Base-by-base conservation (phyloP, 2,888 invertebrate species). In the Hedychridium roseum region DNA sequence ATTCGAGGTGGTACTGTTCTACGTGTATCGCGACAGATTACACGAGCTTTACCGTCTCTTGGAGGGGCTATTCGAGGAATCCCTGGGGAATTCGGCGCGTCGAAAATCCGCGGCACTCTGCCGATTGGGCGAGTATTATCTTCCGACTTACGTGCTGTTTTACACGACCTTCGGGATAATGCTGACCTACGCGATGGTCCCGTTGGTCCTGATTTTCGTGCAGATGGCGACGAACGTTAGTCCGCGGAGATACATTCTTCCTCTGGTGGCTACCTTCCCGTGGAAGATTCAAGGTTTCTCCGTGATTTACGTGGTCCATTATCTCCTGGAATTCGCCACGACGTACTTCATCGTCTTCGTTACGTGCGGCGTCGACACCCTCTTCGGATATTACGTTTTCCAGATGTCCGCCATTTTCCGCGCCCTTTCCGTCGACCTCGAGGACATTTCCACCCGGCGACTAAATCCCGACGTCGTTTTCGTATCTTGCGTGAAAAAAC, bases 401-500 rank as follows among this genome's bases (percentile, higher is more conserved):
- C n/a, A n/a, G n/a, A n/a, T n/a, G n/a, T n/a, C n/a, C n/a, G n/a
- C n/a, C n/a, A n/a, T n/a, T n/a, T n/a, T n/a, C n/a, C n/a, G n/a
- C n/a, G n/a, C n/a, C n/a, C n/a, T n/a, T n/a, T n/a, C n/a, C n/a
- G n/a, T n/a, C n/a, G n/a, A n/a, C n/a, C n/a, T n/a, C n/a, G n/a
- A n/a, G n/a, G n/a, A n/a, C n/a, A n/a, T n/a, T n/a, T n/a, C n/a
- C n/a, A n/a, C n/a, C n/a, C n/a, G n/a, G n/a, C n/a, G n/a, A n/a
- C n/a, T n/a, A n/a, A n/a, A n/a, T n/a, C n/a, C n/a, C n/a, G n/a
- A n/a, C n/a, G n/a, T n/a, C n/a, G n/a, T n/a, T n/a, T n/a, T n/a
- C n/a, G n/a, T n/a, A n/a, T n/a, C 51, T 7, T 61, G 57, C 15
- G 17, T 64, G 0, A 15, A 34, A 2, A 54, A 41, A 3, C 66